Percentiles rank a stretch among this genome's conserved stretches.
These are phyloP conservation scores for Microcebus lehilahytsara DNA, from an alignment of 2,113 vertebrate genomes.

Conservation along the genomic window DNA sequence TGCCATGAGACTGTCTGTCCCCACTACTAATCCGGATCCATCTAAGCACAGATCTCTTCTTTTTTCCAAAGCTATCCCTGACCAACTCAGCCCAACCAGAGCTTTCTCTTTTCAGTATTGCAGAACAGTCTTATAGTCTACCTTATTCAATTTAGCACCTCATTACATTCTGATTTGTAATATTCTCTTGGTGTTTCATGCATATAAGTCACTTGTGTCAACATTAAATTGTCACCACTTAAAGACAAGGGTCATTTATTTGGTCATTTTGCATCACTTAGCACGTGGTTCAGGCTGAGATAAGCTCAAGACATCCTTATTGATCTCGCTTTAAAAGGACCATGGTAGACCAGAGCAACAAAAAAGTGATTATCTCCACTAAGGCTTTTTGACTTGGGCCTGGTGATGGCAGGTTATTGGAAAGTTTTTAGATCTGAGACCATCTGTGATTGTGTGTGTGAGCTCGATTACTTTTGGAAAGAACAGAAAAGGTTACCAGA, in stretches of 20 bases:
- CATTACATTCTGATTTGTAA: constrained; percentile 69
- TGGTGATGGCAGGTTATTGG: not conserved
- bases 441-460: not conserved
- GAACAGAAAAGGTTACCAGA: not conserved
- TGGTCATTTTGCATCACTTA: constrained; percentile 24
- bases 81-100: not conserved
- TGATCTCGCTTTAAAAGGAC: not conserved
- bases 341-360: not conserved
- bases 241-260: constrained; percentile 69
- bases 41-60: not conserved
- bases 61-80: not conserved
- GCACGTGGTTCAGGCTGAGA: not conserved
- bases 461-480: not conserved
- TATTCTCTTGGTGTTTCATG: constrained; percentile 67
- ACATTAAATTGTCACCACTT: constrained; percentile 64
- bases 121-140: not conserved
- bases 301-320: not conserved
- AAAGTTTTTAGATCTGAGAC: not conserved
- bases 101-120: not conserved
- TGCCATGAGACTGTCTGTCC: not conserved
- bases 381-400: not conserved
- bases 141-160: constrained; percentile 68
- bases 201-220: constrained; percentile 61
- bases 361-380: not conserved
- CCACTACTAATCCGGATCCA: not conserved